Evolutionary conservation across 2,888 invertebrate genomes (phyloP), one percentile per base, ranked within the genome.

Genomic region (Lepetodrilus schrolli): DNA sequence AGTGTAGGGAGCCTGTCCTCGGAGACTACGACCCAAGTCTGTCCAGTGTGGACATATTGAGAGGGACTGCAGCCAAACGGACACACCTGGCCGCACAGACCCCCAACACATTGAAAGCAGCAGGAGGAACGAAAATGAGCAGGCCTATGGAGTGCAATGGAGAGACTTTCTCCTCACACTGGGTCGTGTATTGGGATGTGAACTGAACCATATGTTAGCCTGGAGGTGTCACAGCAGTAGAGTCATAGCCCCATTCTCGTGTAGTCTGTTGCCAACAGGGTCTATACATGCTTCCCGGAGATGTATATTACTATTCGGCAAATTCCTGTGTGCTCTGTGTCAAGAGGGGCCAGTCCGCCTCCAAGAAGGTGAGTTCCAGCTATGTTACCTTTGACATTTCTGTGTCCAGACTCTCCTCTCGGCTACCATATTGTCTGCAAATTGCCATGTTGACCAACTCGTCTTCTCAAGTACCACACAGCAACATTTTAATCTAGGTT

Each of bases 301-400:
- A 89, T 81, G 84, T 89, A 48, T 89, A 83, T 78, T 89, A 84
- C 79, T 89, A 85, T 78, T 84, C 88, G 8, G 80, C 87, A 66
- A 89, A 89, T 79, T 89, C 89, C n/a, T 83, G 84, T 70, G 88
- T 89, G 58, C 73, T 88, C 37, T 89, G 89, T 83, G 86, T 89
- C 30, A 83, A 87, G 76, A 71, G 82, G 49, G 77, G 77, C 48
- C 75, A 76, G 73, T 30, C 66, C 0, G 30, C n/a, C n/a, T n/a
- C 58, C 72, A 72, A 71, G 65, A 73, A 78, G 76, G 77, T 78
- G 68, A 37, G 73, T 73, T 30, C 8, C 8, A 5, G n/a, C n/a
- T n/a, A 21, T 10, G 17, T 34, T 20, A 47, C 58, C 58, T 58
- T 58, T 58, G 58, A 58, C 58, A 26, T 58, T 58, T 58, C n/a